These are phyloP conservation scores for Leucania comma DNA, from an alignment of 2,888 invertebrate species.

Conservation along the genomic window DNA sequence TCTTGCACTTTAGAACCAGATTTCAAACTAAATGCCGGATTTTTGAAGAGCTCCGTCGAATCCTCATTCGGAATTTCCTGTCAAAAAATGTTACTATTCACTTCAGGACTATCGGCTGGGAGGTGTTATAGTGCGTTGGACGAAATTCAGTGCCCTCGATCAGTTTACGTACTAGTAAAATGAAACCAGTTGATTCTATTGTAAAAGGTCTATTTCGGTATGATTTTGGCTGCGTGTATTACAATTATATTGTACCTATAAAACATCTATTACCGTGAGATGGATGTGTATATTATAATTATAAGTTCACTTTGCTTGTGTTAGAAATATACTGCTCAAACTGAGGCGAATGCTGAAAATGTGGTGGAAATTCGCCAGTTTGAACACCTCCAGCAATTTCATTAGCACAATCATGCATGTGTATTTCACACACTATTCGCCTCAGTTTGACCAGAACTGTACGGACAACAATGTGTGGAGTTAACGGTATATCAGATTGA, in stretches of 20 bases:
- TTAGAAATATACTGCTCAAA: conserved; percentile 24
- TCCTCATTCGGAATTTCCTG: conserved; percentile 80
- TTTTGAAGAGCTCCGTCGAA: conserved; percentile 69
- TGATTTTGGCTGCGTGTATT: conserved; percentile 34
- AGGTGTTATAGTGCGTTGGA: conserved; percentile 83
- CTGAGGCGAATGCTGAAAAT: conserved; percentile 3
- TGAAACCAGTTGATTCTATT: conserved; percentile 54
- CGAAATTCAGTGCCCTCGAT: conserved; percentile 70
- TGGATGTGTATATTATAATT: conserved; percentile 41
- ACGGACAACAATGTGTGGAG: background rate
- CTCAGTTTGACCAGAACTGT: conserved; percentile 27
- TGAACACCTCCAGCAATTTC: background rate
- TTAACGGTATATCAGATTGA: conserved; percentile 30
- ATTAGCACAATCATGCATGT: background rate
- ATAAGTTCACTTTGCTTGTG: conserved; percentile 20
- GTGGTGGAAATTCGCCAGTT: background rate
- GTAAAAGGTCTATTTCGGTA: conserved; percentile 44
- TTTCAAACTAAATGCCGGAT: conserved; percentile 59
- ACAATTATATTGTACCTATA: background rate
- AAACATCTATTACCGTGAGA: background rate
- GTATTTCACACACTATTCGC: background rate
- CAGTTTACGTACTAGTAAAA: conserved; percentile 35
- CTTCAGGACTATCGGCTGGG: conserved; percentile 55
- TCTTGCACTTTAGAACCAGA: conserved; percentile 69
- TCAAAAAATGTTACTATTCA: conserved; percentile 79